These are phyloP conservation scores for Tetramorium simillimum DNA, from an alignment of 1,140 invertebrate genomes.

Conservation along the genomic window DNA sequence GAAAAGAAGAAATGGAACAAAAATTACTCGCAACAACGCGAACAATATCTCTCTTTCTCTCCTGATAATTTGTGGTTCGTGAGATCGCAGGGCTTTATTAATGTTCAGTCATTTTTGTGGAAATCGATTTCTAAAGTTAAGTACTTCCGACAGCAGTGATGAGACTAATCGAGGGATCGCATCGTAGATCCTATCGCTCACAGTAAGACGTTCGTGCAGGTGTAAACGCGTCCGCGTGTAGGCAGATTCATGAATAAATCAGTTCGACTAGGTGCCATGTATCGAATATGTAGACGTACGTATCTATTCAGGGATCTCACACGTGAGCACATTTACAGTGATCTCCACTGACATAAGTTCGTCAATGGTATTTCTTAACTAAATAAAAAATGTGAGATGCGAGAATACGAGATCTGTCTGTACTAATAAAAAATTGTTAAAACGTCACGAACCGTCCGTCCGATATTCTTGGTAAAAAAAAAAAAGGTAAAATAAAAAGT, in stretches of 20 bases:
- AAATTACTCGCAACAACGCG: not conserved
- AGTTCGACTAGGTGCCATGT: constrained; percentile 53
- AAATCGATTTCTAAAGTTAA: not conserved
- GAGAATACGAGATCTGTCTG: not conserved
- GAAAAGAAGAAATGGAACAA: not conserved
- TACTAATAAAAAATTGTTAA: not conserved
- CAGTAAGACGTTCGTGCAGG: constrained; percentile 60
- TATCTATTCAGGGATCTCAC: constrained; percentile 58
- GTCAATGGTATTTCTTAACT: not conserved
- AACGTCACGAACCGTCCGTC: not conserved
- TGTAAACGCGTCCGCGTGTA: constrained; percentile 67
- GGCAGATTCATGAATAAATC: constrained; percentile 76
- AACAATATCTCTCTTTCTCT: not conserved
- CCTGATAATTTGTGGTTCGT: not conserved
- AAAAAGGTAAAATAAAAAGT: not conserved
- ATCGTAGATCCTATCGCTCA: constrained; percentile 72
- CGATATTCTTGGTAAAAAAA: not conserved
- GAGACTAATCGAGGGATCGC: constrained; percentile 61
- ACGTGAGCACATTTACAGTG: not conserved
- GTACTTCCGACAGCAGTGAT: constrained; percentile 27
- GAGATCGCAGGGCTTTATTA: not conserved
- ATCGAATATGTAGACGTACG: constrained; percentile 45
- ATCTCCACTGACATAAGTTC: not conserved
- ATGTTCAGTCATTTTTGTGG: not conserved
- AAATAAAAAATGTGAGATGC: not conserved